These are phyloP conservation scores for Zaprionus ornatus DNA, from an alignment of 1,140 invertebrate genomes.

Conservation along the genomic window DNA sequence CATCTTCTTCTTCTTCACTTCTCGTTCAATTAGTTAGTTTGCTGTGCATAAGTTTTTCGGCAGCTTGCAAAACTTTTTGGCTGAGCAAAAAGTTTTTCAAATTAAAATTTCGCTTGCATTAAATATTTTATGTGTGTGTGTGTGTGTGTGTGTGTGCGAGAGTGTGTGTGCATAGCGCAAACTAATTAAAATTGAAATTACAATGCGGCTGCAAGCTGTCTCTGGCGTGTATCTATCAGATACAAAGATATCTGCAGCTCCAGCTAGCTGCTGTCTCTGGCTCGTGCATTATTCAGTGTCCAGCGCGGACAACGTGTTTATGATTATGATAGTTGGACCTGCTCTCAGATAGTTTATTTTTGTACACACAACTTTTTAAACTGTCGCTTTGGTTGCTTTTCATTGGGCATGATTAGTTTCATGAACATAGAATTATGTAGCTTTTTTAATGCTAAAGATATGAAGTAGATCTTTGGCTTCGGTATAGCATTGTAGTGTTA, in stretches of 20 bases:
- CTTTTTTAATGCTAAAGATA: neutral
- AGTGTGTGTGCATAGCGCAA: constrained; percentile 35
- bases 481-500: neutral
- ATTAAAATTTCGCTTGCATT: constrained; percentile 67
- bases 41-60: constrained; percentile 35
- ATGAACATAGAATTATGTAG: neutral
- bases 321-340: constrained; percentile 69
- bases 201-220: constrained; percentile 33
- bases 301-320: constrained; percentile 48
- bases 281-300: constrained; percentile 64
- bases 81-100: constrained; percentile 45
- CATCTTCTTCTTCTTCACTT: neutral
- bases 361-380: constrained; percentile 5
- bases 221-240: constrained; percentile 18
- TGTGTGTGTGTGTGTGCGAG: neutral
- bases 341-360: constrained; percentile 13
- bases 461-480: neutral
- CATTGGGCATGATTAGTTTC: neutral
- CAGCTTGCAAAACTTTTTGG: constrained; percentile 24
- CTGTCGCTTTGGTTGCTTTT: neutral
- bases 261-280: constrained; percentile 18
- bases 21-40: constrained; percentile 16
- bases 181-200: constrained; percentile 69
- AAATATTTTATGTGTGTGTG: constrained; percentile 60
- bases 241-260: constrained; percentile 34